Percentiles rank a stretch among this genome's conserved stretches.
Evolutionary conservation across 2,888 invertebrate species (phyloP).

Genomic region (Stenotaenia linearis): DNA sequence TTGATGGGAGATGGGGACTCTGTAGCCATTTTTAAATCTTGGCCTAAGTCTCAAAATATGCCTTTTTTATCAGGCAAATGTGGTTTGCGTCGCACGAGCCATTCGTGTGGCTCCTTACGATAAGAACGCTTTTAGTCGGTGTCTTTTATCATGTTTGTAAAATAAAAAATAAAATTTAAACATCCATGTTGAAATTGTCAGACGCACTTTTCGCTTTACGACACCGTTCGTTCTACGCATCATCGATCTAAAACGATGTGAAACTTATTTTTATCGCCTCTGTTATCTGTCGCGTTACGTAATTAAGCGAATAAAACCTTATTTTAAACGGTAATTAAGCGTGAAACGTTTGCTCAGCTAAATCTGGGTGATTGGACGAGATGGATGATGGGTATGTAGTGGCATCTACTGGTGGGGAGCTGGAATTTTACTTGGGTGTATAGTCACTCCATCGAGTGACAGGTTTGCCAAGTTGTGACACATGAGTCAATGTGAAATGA

Average conservation of each 20-base stretch:
- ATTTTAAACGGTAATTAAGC: no score
- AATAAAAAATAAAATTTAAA: neutral
- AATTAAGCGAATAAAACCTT: no score
- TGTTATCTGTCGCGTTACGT: neutral
- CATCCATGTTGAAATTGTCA: neutral
- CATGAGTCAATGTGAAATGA: no score
- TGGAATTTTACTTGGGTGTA: no score
- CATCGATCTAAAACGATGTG: neutral
- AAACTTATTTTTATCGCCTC: neutral
- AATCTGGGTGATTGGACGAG: no score
- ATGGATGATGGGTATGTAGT: no score
- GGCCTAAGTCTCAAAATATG: neutral
- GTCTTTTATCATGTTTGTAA: neutral
- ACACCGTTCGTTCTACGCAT: neutral
- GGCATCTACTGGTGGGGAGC: no score
- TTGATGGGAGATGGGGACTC: neutral
- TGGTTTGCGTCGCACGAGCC: conserved; percentile 9
- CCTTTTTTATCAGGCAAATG: neutral
- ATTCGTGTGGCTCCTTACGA: neutral
- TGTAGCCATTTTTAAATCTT: conserved; percentile 1
- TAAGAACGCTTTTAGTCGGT: conserved; percentile 4
- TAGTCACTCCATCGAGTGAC: no score
- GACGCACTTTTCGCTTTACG: neutral
- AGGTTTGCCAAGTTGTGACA: no score
- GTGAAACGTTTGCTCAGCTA: no score